Percentiles rank a stretch among this genome's conserved stretches.
Conservation (phyloP, 2,113 vertebrate genomes). For the Pelecanus crispus region DNA sequence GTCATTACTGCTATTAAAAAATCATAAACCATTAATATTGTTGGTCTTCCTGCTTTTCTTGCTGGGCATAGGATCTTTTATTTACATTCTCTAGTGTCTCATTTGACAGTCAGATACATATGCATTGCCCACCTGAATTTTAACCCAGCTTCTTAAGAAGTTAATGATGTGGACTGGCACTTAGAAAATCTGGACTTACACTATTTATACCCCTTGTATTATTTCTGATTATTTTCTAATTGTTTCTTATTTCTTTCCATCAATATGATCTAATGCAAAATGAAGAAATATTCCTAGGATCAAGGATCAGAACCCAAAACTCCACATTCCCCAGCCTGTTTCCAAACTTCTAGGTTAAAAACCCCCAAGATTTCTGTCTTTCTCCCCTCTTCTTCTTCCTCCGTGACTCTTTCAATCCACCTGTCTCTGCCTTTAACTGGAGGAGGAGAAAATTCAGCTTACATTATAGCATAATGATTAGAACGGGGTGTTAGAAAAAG, state of each 20-base stretch:
- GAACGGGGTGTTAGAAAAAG: background rate
- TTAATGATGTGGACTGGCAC: background rate
- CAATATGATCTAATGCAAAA: background rate
- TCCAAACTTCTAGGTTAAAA: background rate
- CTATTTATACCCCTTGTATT: background rate
- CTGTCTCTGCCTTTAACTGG: background rate
- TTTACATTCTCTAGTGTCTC: background rate
- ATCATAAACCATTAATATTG: background rate
- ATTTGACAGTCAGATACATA: background rate
- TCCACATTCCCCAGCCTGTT: background rate
- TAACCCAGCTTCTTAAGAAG: background rate
- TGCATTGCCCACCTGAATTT: background rate
- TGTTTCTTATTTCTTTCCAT: background rate
- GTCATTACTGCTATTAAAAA: background rate
- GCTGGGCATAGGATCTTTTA: background rate
- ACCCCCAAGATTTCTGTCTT: accelerated
- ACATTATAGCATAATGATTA: background rate
- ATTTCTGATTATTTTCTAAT: background rate
- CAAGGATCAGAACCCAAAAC: background rate
- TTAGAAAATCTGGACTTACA: background rate
- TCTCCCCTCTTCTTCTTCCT: background rate
- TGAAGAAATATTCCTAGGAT: background rate
- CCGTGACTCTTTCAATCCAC: background rate
- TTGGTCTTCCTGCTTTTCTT: background rate
- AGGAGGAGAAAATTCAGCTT: background rate